Evolutionary conservation across 2,113 vertebrate genomes (phyloP).

Genomic region (Brienomyrus brachyistius): DNA sequence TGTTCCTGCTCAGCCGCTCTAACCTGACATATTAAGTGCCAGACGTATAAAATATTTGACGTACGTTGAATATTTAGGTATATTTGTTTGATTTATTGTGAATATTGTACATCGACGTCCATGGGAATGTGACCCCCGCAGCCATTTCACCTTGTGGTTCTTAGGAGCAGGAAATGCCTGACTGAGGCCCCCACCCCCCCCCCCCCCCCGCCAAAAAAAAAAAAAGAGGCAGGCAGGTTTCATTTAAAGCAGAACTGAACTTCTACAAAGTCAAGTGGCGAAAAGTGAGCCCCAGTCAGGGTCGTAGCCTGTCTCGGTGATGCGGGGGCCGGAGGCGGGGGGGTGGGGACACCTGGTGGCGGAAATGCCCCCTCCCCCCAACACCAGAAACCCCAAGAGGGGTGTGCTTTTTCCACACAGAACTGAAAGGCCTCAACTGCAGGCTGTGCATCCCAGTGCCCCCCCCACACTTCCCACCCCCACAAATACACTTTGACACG

Average conservation of each 20-base stretch:
- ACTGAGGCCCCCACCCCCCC: not conserved
- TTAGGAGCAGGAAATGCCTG: not conserved
- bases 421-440: slow-evolving; percentile 13
- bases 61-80: not conserved
- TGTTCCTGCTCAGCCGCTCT: not conserved
- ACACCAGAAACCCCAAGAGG: slow-evolving; percentile 36
- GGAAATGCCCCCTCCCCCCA: not conserved
- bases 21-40: slow-evolving; percentile 1
- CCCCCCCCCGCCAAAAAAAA: not conserved
- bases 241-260: not conserved
- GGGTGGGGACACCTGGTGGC: not conserved
- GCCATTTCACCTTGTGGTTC: not conserved
- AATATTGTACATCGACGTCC: not conserved
- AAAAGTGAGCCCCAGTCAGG: not conserved
- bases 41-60: not conserved
- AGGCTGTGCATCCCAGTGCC: not conserved
- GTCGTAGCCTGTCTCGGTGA: slow-evolving; percentile 4
- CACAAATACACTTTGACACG: slow-evolving; percentile 75
- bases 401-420: slow-evolving; percentile 50
- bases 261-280: slow-evolving; percentile 7
- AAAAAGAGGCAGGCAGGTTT: not conserved
- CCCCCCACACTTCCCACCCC: slow-evolving; percentile 56
- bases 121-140: not conserved
- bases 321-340: not conserved
- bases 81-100: not conserved